Evolutionary conservation across 2,888 invertebrate genomes (phyloP).

Genomic region (Polyploca ridens): DNA sequence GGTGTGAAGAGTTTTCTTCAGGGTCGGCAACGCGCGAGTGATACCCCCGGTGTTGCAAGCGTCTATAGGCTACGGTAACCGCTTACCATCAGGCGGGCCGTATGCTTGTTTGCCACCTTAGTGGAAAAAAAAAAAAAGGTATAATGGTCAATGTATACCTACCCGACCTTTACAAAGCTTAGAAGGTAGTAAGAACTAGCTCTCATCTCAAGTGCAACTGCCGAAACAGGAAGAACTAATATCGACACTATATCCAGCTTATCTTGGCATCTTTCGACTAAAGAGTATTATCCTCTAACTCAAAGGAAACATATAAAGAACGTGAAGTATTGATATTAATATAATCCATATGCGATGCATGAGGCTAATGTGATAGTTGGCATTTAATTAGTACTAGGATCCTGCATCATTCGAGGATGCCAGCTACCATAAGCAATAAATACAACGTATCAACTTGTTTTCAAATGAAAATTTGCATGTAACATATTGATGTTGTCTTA

Average conservation of each 20-base stretch:
- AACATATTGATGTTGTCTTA: conserved; percentile 39
- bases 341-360: background rate
- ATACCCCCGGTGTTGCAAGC: no score
- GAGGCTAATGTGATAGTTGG: conserved; percentile 7
- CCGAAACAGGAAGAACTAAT: background rate
- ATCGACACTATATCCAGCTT: background rate
- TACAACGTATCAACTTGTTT: conserved; percentile 48
- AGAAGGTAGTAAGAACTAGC: no score
- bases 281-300: background rate
- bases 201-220: no score
- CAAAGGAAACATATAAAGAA: background rate
- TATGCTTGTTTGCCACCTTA: no score
- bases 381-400: conserved; percentile 2
- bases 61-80: no score
- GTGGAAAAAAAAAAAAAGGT: no score
- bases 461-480: conserved; percentile 52
- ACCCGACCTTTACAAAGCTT: no score
- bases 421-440: conserved; percentile 43
- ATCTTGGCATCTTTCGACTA: background rate
- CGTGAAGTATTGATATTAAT: background rate
- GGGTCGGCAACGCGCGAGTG: no score
- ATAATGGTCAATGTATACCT: no score
- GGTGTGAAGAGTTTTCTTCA: no score
- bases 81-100: no score
- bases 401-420: conserved; percentile 29